Base-by-base conservation (phyloP, 2,888 invertebrate species). In the Trissolcus japonicus region DNA sequence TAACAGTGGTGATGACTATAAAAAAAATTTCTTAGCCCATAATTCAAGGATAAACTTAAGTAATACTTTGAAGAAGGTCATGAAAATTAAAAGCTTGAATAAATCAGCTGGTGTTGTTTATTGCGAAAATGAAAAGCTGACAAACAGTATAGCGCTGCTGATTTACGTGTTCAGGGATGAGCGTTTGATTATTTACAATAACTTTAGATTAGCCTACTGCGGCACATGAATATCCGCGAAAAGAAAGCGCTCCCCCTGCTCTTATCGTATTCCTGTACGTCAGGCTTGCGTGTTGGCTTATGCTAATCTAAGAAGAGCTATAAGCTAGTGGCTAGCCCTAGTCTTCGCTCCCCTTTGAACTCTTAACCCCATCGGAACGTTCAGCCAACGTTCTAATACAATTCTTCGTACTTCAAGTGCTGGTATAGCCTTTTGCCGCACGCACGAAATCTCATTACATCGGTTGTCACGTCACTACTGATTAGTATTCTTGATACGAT, bases 251-350 rank as follows among this genome's bases (percentile, higher is more conserved):
- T 79, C 82, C 74, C 79, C 78, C 76, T 80, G 63, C 71, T 80
- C 86, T 87, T 88, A 88, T 87, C 88, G 85, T 82, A 82, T 86
- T 87, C 83, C 85, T 84, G 83, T 83, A 87, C 86, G 86, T 85
- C 82, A 82, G 82, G 86, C 81, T 88, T 82, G 88, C 88, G 88
- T 88, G 86, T 83, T 80, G 76, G 74, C 82, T 82, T 86, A 89
- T 89, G 88, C 86, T 88, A 89, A 89, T 89, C 84, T 74, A 56
- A 76, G 79, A 73, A 78, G 69, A 80, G 83, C 84, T 85, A 81
- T 83, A 84, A 84, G 82, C 84, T 80, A 80, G 82, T 83, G 86
- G 86, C 84, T 86, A 86, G 84, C 81, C 81, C 80, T 83, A 80
- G 82, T 83, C 79, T 80, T 82, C 80, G 81, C 76, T 80, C 82